Base-by-base conservation (phyloP, 2,797 vertebrate species). In the Argyrosomus regius region DNA sequence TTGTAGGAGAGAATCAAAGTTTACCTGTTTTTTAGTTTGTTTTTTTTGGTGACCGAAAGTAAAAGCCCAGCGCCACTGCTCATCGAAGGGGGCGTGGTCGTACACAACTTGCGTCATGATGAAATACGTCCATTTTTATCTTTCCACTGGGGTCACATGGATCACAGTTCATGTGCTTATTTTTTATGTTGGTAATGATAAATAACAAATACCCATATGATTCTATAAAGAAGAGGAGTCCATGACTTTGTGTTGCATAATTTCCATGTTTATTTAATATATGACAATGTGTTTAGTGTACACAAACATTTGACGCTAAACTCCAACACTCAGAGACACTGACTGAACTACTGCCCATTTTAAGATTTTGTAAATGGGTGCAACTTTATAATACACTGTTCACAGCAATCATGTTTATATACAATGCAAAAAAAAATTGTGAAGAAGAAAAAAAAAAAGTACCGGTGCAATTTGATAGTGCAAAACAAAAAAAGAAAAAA, bases 181-280 rank as follows among this genome's bases (percentile, higher is more conserved):
- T 41, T 43, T 31, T 43, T 43, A 18, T 3, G 9, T 18, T 56
- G 1, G 9, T 0, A n/a, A 35, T 62, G 22, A 26, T 49, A 2
- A 39, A 39, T 39, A 39, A 39, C 9, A 9, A 39, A 39, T 39
- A 35, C 35, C 35, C 35, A 39, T 39, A 39, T 39, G 0, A 3
- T 39, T 39, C 35, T 8, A 57, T 14, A 76, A 59, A 69, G 14
- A 77, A 75, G 26, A 71, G 0, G 48, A 87, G 54, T 35, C 75
- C 26, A 11, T 70, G 48, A 39, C 41, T 69, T 91, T 83, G 90
- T 94, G 93, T 95, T 97, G 95, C 94, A 93, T 96, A 95, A 96
- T 95, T 96, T 95, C 91, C 96, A 97, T 96, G 91, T 98, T 98
- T 98, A 99, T 99, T 99, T 97, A 91, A 92, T 96, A 96, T 96